A percentile compares a stretch with the other conserved stretches of the same genome.
These are phyloP conservation scores for Todiramphus saurophagus DNA, from an alignment of 2,113 vertebrate genomes.

Conservation along the genomic window DNA sequence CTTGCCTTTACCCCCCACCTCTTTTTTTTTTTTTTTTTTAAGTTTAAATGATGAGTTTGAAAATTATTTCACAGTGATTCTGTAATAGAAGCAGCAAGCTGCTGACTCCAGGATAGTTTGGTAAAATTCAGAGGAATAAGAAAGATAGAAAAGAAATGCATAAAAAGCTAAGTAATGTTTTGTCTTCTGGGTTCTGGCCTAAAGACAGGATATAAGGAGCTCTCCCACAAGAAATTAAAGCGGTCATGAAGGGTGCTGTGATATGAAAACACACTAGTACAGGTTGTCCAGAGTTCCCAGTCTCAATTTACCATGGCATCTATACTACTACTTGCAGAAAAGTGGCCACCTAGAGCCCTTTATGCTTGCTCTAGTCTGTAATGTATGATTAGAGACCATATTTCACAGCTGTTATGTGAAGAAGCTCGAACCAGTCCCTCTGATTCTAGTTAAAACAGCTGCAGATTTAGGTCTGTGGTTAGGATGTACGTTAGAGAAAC, in stretches of 20 bases:
- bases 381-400: background rate
- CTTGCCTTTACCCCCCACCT: background rate
- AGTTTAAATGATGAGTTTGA: background rate
- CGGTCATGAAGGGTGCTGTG: background rate
- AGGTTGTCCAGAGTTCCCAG: background rate
- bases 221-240: background rate
- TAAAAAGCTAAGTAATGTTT: background rate
- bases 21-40: background rate
- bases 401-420: background rate
- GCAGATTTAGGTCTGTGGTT: background rate
- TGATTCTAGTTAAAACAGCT: background rate
- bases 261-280: background rate
- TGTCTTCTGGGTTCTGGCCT: background rate
- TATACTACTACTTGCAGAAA: background rate
- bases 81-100: background rate
- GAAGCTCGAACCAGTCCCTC: background rate
- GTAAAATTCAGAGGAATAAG: background rate
- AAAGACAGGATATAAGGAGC: background rate
- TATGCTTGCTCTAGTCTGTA: background rate
- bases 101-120: background rate
- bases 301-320: background rate
- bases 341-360: background rate
- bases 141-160: background rate
- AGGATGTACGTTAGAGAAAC: background rate
- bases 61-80: background rate